These are phyloP conservation scores for Cheirogaleus major DNA, from an alignment of 2,797 vertebrate species.

Conservation along the genomic window DNA sequence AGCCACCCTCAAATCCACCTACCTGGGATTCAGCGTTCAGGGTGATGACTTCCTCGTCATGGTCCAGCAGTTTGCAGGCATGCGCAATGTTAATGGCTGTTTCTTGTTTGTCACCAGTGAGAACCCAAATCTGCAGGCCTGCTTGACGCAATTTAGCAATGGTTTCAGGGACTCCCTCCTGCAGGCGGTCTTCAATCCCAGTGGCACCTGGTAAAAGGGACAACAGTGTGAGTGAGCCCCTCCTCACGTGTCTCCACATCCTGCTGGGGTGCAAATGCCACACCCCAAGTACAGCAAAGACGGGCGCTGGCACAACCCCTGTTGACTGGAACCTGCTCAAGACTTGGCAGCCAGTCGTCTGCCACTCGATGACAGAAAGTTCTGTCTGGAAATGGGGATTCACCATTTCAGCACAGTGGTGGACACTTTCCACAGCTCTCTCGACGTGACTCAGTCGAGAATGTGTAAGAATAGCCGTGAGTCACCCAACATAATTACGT, in stretches of 20 bases:
- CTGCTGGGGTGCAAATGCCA: background rate
- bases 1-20: background rate
- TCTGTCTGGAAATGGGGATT: background rate
- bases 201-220: constrained; percentile 91
- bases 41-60: constrained; percentile 95
- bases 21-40: constrained; percentile 97
- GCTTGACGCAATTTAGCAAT: constrained; percentile 93
- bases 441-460: background rate
- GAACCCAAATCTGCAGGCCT: constrained; percentile 97
- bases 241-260: fast-evolving
- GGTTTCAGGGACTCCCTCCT: constrained; percentile 97
- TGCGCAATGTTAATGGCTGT: constrained; percentile 97
- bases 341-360: background rate
- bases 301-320: background rate
- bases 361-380: background rate
- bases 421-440: background rate
- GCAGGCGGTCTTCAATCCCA: constrained; percentile 96
- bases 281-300: background rate
- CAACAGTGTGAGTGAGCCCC: background rate
- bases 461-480: background rate
- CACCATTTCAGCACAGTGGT: background rate
- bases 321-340: background rate
- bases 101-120: constrained; percentile 99
- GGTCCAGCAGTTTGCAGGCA: constrained; percentile 96
- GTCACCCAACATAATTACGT: background rate